Base-by-base conservation (phyloP, 2,797 vertebrate species). In the Phrynocephalus vlangalii region DNA sequence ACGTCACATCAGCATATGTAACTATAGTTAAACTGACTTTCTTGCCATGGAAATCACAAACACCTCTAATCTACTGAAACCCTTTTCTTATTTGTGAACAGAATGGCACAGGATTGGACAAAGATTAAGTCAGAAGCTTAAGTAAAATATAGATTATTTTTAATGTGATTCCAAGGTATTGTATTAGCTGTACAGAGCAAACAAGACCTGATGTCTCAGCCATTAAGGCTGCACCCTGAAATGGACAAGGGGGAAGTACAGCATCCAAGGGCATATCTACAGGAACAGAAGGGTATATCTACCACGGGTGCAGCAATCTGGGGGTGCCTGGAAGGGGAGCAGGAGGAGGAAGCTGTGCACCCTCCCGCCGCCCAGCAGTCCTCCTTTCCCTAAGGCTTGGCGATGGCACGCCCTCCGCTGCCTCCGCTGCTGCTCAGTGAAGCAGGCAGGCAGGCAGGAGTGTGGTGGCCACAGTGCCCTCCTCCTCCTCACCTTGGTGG, bases 1-100 rank as follows among this genome's bases (percentile, higher is more conserved):
- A 79, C 72, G 50, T 80, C 81, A 91, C 85, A 79, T 75, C 79
- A 81, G 18, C 63, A 9, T 5, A 67, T 82, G 82, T 30, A 79
- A 1, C 50, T 68, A 48, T 50, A 38, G 28, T 91, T 50, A 72
- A 81, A 38, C 18, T 75, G 50, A 80, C 20, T 77, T 83, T 70
- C 79, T 73, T 82, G 50, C 24, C 85, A 20, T 5, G 18, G 4
- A 85, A 67, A 73, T 91, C 68, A 84, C n/a, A 78, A 56, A 72
- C 87, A 92, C 22, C 11, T 44, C 5, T 50, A 44, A 13, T 87
- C 3, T 75, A 90, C 9, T 76, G 18, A 60, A 68, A 26, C 73
- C 48, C 38, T 2, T 77, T 73, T 1, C 44, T 28, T 5, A 2
- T 71, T 33, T 44, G 3, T n/a, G 28, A 85, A 79, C 2, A 30